phyloP scores from a whole-genome alignment of 2,797 vertebrate genomes.

The Argya squamiceps region DNA sequence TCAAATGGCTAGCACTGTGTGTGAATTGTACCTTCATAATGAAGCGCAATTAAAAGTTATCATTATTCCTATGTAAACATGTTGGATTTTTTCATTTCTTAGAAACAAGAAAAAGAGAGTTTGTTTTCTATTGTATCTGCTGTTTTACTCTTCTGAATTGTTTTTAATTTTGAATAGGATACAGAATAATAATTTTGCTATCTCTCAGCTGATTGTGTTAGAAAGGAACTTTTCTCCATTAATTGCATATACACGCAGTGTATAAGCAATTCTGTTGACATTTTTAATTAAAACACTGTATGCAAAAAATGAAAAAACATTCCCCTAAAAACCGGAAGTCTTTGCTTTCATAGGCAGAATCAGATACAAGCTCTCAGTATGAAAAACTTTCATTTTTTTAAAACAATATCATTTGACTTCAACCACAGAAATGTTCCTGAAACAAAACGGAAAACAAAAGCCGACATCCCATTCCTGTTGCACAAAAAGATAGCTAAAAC shows the following conservation, averaged over 20 bases:
- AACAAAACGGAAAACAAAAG: background rate
- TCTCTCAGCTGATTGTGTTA: constrained; percentile 10
- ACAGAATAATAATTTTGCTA: constrained; percentile 26
- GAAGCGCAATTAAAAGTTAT: background rate
- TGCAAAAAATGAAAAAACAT: background rate
- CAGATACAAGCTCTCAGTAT: background rate
- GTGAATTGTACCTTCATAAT: background rate
- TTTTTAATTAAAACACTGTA: constrained; percentile 36
- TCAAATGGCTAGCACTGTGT: background rate
- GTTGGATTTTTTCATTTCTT: background rate
- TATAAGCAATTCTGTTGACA: background rate
- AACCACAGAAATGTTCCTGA: background rate
- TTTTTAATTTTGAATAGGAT: constrained; percentile 18
- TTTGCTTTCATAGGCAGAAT: background rate
- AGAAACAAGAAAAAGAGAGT: background rate
- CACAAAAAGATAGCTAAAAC: background rate
- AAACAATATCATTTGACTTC: background rate
- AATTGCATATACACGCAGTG: background rate
- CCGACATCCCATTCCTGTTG: background rate
- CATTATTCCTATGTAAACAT: background rate
- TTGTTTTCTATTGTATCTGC: background rate
- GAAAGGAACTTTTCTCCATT: background rate
- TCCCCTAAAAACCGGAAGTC: background rate
- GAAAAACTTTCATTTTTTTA: background rate
- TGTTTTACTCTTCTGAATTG: background rate